These are phyloP conservation scores for Lates calcarifer DNA, from an alignment of 2,113 vertebrate genomes.

Conservation along the genomic window DNA sequence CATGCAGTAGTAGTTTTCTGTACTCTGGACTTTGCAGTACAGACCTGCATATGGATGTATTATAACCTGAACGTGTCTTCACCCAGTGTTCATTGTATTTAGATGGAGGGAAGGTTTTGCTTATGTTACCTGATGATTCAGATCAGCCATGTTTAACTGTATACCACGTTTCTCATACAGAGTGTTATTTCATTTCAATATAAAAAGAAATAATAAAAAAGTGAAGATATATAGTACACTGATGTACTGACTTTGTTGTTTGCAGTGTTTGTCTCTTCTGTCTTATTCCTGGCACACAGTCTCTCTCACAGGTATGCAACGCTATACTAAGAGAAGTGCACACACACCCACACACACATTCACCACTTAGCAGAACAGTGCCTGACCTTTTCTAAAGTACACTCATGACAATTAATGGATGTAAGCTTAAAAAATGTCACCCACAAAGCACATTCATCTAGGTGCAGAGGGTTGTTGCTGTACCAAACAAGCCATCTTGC, in stretches of 20 bases:
- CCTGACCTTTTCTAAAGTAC: conserved; percentile 62
- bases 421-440: conserved; percentile 30
- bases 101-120: conserved; percentile 8
- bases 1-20: not conserved
- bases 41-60: conserved; percentile 30
- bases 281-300: not conserved
- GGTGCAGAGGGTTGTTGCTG: not conserved
- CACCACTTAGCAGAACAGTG: conserved; percentile 40
- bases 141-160: not conserved
- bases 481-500: not conserved
- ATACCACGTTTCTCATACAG: not conserved
- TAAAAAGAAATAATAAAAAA: conserved; percentile 31
- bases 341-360: not conserved
- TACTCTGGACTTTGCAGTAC: conserved; percentile 1
- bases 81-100: conserved; percentile 7
- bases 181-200: conserved; percentile 35
- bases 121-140: conserved; percentile 24
- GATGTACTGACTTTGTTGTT: not conserved
- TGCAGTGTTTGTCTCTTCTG: not conserved
- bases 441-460: not conserved
- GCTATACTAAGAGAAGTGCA: not conserved
- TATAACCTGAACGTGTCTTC: not conserved
- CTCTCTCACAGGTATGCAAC: not conserved
- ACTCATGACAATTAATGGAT: conserved; percentile 42
- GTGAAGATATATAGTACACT: not conserved